These are phyloP conservation scores for Ormyrus rosae DNA, from an alignment of 2,888 invertebrate species.

Conservation along the genomic window DNA sequence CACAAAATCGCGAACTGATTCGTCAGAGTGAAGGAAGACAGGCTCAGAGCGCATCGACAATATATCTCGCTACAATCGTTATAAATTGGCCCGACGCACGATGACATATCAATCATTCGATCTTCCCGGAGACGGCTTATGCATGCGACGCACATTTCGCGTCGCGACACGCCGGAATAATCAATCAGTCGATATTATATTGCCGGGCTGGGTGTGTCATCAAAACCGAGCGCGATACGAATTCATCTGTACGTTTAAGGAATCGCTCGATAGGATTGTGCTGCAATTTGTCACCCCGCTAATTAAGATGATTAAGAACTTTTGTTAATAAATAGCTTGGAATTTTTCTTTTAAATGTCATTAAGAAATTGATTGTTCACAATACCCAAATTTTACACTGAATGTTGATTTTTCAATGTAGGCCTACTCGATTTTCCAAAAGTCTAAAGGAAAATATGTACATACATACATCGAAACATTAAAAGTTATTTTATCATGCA, in stretches of 20 bases:
- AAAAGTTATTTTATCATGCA: no score
- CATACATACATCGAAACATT: no score
- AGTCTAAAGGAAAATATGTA: no score
- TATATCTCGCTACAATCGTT: slow-evolving; percentile 23
- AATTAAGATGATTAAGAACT: no score
- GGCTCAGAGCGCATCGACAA: not conserved
- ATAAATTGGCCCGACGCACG: slow-evolving; percentile 34
- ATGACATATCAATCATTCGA: slow-evolving; percentile 52
- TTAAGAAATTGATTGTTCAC: no score
- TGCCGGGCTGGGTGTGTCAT: slow-evolving; percentile 9
- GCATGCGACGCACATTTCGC: slow-evolving; percentile 19
- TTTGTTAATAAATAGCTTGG: no score
- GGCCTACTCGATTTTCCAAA: no score
- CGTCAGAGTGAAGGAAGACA: not conserved
- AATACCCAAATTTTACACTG: no score
- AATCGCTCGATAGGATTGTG: no score
- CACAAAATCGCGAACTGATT: not conserved
- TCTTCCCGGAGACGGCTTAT: slow-evolving; percentile 4
- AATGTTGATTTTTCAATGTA: no score
- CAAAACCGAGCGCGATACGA: slow-evolving; percentile 9
- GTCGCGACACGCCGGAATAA: slow-evolving; percentile 22
- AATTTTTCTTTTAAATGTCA: no score
- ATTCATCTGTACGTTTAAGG: slow-evolving; percentile 25
- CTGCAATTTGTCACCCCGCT: no score
- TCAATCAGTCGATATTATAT: slow-evolving; percentile 21